Conservation (phyloP, 2,888 invertebrate species). For the Chrysotoxum bicinctum region DNA sequence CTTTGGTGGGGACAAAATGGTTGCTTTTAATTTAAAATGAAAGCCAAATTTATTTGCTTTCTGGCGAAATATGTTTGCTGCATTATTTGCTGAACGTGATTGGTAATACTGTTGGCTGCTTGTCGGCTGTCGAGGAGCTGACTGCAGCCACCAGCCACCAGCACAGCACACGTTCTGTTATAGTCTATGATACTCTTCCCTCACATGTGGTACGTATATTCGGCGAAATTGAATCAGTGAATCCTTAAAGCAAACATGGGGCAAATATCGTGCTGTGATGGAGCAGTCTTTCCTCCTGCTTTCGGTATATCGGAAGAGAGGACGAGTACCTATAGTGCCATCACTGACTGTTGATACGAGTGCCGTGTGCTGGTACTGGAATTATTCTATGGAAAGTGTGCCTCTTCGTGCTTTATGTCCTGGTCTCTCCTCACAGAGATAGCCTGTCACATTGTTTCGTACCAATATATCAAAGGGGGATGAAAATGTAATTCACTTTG, state of each 20-base stretch:
- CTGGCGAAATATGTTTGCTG: conserved; percentile 73
- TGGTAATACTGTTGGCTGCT: conserved; percentile 71
- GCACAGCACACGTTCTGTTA: conserved; percentile 48
- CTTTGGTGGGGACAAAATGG: conserved; percentile 65
- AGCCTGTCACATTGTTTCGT: conserved; percentile 46
- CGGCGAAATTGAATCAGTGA: conserved; percentile 72
- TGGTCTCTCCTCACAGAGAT: conserved; percentile 33
- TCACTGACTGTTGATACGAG: conserved; percentile 58
- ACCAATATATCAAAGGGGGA: conserved; percentile 12
- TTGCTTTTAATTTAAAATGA: conserved; percentile 73
- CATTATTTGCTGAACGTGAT: conserved; percentile 73
- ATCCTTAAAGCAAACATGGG: conserved; percentile 71
- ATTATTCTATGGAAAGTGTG: conserved; percentile 1
- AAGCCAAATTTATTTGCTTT: conserved; percentile 73
- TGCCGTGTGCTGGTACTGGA: conserved; percentile 12
- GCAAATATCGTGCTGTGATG: conserved; percentile 68
- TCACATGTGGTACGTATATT: conserved; percentile 47
- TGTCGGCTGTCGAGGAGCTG: conserved; percentile 70
- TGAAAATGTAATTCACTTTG: conserved; percentile 70
- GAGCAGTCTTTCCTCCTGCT: conserved; percentile 39
- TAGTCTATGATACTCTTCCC: conserved; percentile 50
- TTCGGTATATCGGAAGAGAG: background rate
- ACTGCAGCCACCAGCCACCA: conserved; percentile 61
- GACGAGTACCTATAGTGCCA: conserved; percentile 13
- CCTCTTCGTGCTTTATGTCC: conserved; percentile 34